Percentiles rank a stretch among this genome's conserved stretches.
Evolutionary conservation across 37 sponge, comb jelly and placozoan genomes (phyloP).

Genomic region (Axinella damicornis): DNA sequence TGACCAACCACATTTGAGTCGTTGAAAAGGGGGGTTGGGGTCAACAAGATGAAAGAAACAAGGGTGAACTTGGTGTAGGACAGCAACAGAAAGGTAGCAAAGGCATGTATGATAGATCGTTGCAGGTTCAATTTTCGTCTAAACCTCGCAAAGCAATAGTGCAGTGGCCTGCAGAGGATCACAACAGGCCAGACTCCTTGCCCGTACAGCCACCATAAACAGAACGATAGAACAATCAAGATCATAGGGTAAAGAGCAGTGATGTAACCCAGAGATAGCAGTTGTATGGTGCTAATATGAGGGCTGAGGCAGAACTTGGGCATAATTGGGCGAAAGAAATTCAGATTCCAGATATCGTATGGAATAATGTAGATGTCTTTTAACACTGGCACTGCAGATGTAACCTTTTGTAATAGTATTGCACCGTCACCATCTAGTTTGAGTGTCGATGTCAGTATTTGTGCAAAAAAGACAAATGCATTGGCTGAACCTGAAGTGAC

Average conservation of each 20-base stretch:
- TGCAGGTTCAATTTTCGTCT: constrained; percentile 32
- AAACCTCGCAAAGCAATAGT: constrained; percentile 37
- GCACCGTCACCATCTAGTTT: constrained; percentile 45
- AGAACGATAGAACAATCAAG: constrained; percentile 20
- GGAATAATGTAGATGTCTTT: background rate
- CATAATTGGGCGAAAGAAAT: constrained; percentile 44
- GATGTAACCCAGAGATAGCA: constrained; percentile 34
- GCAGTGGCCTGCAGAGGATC: constrained; percentile 33
- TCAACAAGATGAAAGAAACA: constrained; percentile 60
- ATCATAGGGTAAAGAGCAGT: constrained; percentile 55
- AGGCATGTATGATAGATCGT: constrained; percentile 38
- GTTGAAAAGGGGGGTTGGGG: constrained; percentile 17
- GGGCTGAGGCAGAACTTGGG: constrained; percentile 45
- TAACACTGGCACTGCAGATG: background rate
- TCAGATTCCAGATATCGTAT: constrained; percentile 74
- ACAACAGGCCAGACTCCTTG: constrained; percentile 6
- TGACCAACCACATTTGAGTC: background rate
- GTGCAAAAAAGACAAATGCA: constrained; percentile 78
- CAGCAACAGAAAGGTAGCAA: constrained; percentile 73
- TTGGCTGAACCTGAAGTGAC: constrained; percentile 74
- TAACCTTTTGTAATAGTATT: background rate
- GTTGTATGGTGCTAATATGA: constrained; percentile 8
- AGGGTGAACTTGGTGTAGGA: constrained; percentile 74
- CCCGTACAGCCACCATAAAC: constrained; percentile 26
- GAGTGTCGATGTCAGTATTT: constrained; percentile 45